phyloP scores from a whole-genome alignment of 2,113 vertebrate genomes.

The Tringa solitaria region DNA sequence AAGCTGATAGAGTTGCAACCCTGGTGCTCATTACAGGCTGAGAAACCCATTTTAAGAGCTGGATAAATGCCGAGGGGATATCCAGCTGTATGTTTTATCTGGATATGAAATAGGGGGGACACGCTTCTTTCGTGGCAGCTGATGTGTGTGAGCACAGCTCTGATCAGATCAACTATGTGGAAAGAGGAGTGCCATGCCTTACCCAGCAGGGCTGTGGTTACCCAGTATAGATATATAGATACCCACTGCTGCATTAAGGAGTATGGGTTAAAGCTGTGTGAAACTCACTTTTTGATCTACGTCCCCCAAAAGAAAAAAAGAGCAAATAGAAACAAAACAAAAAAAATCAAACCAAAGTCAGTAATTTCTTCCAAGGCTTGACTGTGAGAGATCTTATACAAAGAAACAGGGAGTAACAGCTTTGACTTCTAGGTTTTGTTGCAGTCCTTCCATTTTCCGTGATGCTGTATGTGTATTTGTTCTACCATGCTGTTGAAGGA shows the following conservation, averaged over 20 bases:
- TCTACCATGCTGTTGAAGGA: not conserved
- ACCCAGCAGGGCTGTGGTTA: not conserved
- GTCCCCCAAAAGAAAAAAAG: not conserved
- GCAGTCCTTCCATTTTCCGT: not conserved
- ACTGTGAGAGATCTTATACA: not conserved
- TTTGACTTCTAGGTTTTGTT: not conserved
- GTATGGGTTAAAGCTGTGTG: not conserved
- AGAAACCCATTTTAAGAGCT: not conserved
- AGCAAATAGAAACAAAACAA: not conserved
- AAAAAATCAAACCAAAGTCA: not conserved
- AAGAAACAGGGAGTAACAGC: not conserved
- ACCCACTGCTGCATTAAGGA: not conserved
- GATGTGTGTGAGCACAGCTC: not conserved
- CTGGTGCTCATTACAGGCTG: not conserved
- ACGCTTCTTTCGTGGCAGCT: not conserved
- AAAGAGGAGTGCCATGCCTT: not conserved
- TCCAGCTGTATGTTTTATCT: not conserved
- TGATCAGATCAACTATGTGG: not conserved
- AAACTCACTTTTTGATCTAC: not conserved
- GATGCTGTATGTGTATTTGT: not conserved
- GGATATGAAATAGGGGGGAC: not conserved
- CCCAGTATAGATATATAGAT: not conserved
- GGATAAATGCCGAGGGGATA: not conserved
- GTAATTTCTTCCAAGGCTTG: not conserved
- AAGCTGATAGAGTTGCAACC: not conserved